Evolutionary conservation across 1,140 invertebrate genomes (phyloP).

Genomic region (Ladona fulva): DNA sequence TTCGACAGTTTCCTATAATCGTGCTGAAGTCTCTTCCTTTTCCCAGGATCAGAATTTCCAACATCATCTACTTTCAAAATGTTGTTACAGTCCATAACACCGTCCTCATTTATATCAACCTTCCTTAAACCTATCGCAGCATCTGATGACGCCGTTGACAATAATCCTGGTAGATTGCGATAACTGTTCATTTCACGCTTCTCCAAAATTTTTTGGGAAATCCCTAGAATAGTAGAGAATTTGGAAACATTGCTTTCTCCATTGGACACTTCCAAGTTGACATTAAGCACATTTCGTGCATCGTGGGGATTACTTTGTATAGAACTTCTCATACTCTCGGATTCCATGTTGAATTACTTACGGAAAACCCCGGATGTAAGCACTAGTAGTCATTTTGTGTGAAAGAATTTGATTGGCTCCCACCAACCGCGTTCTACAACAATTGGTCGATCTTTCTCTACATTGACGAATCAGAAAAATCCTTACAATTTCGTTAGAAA

Average conservation of each 20-base stretch:
- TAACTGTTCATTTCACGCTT: constrained; percentile 23
- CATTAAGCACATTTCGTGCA: constrained; percentile 21
- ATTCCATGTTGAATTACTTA: constrained; percentile 7
- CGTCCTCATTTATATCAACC: constrained; percentile 11
- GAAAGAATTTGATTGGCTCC: background rate
- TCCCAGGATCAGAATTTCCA: constrained; percentile 18
- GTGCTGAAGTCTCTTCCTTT: constrained; percentile 25
- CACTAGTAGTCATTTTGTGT: background rate
- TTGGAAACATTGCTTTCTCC: constrained; percentile 29
- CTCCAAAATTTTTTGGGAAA: constrained; percentile 22
- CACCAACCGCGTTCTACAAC: background rate
- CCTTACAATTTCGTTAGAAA: background rate
- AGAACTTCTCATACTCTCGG: background rate
- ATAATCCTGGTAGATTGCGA: constrained; percentile 23
- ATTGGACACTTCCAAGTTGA: background rate
- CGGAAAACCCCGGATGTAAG: background rate
- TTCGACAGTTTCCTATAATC: constrained; percentile 25
- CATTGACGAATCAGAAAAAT: background rate
- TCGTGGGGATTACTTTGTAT: constrained; percentile 18
- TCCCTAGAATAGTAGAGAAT: constrained; percentile 23
- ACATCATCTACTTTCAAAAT: constrained; percentile 14
- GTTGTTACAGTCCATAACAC: constrained; percentile 6
- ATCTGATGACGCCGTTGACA: constrained; percentile 22
- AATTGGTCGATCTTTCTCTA: background rate
- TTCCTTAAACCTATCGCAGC: background rate